A percentile compares a stretch with the other conserved stretches of the same genome.
Evolutionary conservation across 1,140 invertebrate species (phyloP).

Genomic region (Drosophila chauvacae): DNA sequence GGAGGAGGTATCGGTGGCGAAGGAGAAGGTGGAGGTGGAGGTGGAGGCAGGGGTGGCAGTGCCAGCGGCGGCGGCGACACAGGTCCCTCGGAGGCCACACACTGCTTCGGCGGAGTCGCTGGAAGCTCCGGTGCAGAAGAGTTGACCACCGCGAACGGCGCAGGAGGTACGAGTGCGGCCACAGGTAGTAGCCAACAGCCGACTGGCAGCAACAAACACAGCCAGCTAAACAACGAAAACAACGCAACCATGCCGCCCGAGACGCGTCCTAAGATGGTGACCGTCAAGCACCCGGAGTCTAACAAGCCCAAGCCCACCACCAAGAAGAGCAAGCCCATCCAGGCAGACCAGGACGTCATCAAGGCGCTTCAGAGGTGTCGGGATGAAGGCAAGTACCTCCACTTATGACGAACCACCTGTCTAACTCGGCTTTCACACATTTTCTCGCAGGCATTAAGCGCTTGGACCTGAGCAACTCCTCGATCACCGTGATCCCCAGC

Average conservation of each 20-base stretch:
- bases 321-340: conserved; percentile 94
- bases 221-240: conserved; percentile 61
- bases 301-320: conserved; percentile 96
- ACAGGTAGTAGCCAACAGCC: conserved; percentile 23
- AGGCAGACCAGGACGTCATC: conserved; percentile 96
- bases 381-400: conserved; percentile 89
- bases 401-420: no score
- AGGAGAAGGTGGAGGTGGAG: conserved; percentile 28
- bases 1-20: conserved; percentile 23
- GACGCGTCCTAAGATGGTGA: conserved; percentile 93
- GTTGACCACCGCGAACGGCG: conserved; percentile 15
- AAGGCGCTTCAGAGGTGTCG: conserved; percentile 97
- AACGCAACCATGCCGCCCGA: conserved; percentile 83
- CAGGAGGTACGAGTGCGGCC: conserved; percentile 12
- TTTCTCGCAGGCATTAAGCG: conserved; percentile 87
- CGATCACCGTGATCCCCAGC: conserved; percentile 95
- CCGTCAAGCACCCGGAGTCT: conserved; percentile 96
- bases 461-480: conserved; percentile 99
- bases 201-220: conserved; percentile 43
- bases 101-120: conserved; percentile 24
- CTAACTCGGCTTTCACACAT: background rate
- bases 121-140: conserved; percentile 20
- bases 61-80: conserved; percentile 36
- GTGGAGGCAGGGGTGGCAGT: conserved; percentile 45
- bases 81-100: conserved; percentile 20